Evolutionary conservation across 2,888 invertebrate species (phyloP), one percentile per base, ranked within the genome.

Genomic region (Brachyopa scutellaris): DNA sequence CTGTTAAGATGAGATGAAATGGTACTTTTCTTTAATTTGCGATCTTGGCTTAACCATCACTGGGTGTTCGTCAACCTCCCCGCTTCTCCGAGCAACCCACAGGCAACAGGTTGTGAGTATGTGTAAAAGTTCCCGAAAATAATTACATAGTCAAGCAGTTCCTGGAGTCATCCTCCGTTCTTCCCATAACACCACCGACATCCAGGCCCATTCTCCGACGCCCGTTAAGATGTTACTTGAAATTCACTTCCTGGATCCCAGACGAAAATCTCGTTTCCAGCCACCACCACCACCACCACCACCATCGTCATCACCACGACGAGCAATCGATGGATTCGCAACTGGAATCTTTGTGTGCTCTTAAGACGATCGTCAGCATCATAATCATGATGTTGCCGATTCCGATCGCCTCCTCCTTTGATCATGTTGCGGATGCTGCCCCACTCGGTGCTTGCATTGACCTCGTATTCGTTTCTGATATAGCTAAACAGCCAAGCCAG

Each of bases 191-290:
- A 74, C 40, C 55, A 47, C 40, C 55, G 55, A 62, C 33, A 45
- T 19, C n/a, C 26, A 29, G 21, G 40, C 40, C 36, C 67, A 31
- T 33, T 61, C 61, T 42, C 47, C 45, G 70, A 55, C 64, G 45
- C 66, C 82, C 77, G 77, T 61, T 72, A 53, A 59, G 49, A 82
- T 70, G 77, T 70, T 77, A 72, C 70, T 82, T 77, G 40, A 82
- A 77, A 82, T 82, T 82, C 77, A 82, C 82, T 82, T 82, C 82
- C 82, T 82, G 82, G 82, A 82, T 77, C 82, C 82, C 82, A 82
- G 82, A 82, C 82, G 59, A 77, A 70, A 82, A 82, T 77, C 82
- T 82, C 26, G 82, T 82, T 82, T 77, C 70, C 76, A 77, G 57
- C 61, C 64, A 77, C 38, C 61, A 45, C 62, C 55, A 61, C 51